Conservation (phyloP, 2,888 invertebrate genomes). For the Tipula confusa region DNA sequence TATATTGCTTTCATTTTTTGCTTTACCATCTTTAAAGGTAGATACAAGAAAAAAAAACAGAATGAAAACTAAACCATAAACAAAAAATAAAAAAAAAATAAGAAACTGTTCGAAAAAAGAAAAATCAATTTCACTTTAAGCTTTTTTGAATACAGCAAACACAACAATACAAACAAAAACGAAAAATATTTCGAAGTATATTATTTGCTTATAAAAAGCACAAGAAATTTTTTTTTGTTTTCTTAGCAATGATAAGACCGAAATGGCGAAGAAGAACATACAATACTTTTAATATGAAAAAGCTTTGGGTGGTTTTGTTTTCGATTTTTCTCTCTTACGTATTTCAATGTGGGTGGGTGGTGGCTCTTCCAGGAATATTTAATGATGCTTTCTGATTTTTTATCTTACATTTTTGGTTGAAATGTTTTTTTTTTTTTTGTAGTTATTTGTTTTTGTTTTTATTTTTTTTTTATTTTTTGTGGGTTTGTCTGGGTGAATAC, state of each 20-base stretch:
- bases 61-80: no score
- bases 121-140: not conserved
- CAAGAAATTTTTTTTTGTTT: not conserved
- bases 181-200: not conserved
- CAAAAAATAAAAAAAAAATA: not conserved
- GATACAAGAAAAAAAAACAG: not conserved
- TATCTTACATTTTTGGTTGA: no score
- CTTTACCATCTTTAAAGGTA: not conserved
- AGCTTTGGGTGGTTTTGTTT: not conserved
- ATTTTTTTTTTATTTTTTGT: no score
- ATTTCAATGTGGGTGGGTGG: conserved; percentile 5
- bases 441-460: not conserved
- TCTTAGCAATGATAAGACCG: not conserved
- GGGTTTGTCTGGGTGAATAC: not conserved
- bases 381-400: conserved; percentile 5
- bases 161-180: not conserved
- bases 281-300: conserved; percentile 17
- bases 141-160: not conserved
- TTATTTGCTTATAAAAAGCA: conserved; percentile 20
- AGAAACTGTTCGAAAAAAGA: not conserved
- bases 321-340: not conserved
- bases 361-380: not conserved
- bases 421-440: no score
- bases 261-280: not conserved
- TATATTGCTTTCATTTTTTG: no score